Evolutionary conservation across 2,888 invertebrate species (phyloP), one percentile per base, ranked within the genome.

Genomic region (Drosophila vallismaia): DNA sequence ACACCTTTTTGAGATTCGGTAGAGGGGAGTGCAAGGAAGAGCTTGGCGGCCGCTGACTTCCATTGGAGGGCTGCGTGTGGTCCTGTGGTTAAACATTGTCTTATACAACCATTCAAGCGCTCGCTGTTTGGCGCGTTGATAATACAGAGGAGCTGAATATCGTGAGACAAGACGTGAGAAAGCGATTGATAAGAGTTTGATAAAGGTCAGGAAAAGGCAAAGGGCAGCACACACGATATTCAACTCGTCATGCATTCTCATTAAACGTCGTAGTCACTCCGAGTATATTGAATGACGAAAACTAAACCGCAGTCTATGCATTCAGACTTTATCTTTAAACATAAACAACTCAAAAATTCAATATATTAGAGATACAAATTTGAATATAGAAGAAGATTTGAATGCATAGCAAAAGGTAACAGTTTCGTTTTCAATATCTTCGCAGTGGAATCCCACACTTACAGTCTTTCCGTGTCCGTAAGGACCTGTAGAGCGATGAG

Each of bases 1-100:
- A 94, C 94, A 92, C 93, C 94, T 93, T 94, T 94, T 93, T 90
- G 89, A 67, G 91, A 86, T 92, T 92, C 91, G 75, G 89, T 79
- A 86, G 91, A 57, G 93, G 93, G 92, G 92, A 93, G 91, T 90
- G 92, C 92, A 92, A 92, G 93, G 92, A 93, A 92, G 92, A 92
- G 92, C 92, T 92, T 92, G 89, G 92, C 92, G 92, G 93, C 92
- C 92, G 93, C 91, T 88, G 93, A 91, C 90, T 92, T 93, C 93
- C 92, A 92, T 90, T 92, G 90, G 64, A 90, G 89, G 75, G 92
- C 76, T 75, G 89, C 77, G 54, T 88, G 90, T 82, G 91, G 92
- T 91, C 92, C 92, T 92, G 92, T 85, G 78, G 89, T 91, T 89
- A 92, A 92, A 92, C 91, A 92, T 91, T 92, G 92, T 91, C 92